Conservation (phyloP, 2,113 vertebrate species). For the Motacilla alba region DNA sequence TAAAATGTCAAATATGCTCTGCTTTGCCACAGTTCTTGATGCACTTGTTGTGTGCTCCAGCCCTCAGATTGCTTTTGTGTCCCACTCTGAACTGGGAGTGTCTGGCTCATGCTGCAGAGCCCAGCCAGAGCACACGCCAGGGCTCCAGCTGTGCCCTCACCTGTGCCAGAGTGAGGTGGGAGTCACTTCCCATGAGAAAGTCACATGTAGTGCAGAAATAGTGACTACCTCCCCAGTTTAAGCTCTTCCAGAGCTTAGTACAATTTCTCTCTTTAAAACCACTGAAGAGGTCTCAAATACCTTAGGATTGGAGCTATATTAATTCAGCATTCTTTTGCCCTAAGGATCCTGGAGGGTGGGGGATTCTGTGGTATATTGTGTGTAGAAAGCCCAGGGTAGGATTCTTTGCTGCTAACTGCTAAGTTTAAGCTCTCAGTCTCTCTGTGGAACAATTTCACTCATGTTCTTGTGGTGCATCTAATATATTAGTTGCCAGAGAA, state of each 20-base stretch:
- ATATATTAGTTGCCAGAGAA: background rate
- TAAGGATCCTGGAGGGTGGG: background rate
- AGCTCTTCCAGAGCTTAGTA: background rate
- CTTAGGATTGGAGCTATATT: background rate
- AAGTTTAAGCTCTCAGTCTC: background rate
- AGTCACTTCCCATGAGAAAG: background rate
- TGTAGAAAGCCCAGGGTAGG: background rate
- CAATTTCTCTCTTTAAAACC: background rate
- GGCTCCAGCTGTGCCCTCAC: background rate
- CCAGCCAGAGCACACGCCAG: background rate
- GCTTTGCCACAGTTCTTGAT: background rate
- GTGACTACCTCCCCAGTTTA: background rate
- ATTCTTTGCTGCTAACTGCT: background rate
- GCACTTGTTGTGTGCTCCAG: rapidly evolving
- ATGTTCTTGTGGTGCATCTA: background rate
- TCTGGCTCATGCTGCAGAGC: background rate
- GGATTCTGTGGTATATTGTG: background rate
- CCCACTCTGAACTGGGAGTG: background rate
- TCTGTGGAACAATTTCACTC: background rate
- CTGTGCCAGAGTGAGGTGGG: background rate
- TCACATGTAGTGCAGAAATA: background rate
- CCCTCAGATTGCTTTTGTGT: background rate
- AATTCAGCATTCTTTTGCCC: background rate
- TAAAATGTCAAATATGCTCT: background rate
- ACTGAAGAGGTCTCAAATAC: background rate